Evolutionary conservation across 2,888 invertebrate genomes (phyloP), one percentile per base, ranked within the genome.

Genomic region (Papilio protenor): DNA sequence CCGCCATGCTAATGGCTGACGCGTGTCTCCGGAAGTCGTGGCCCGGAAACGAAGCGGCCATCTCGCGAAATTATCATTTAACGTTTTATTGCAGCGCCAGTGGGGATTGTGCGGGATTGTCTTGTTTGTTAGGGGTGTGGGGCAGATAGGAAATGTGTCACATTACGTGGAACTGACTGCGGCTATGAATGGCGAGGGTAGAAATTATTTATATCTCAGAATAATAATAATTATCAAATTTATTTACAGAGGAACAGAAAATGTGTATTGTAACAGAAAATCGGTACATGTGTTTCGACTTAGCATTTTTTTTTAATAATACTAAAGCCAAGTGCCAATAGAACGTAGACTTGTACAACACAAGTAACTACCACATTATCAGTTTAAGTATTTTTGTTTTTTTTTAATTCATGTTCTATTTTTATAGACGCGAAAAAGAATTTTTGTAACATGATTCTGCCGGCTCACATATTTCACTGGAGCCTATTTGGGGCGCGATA

Each of bases 1-100:
- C 88, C 87, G 89, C 89, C 90, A 89, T 91, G 90, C 92, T 94
- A 94, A 94, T 94, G 93, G 94, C 90, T 90, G 91, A 92, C 92
- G 93, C 93, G 90, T 93, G 94, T 94, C 89, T 85, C 91, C 91
- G 94, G 94, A 94, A 92, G 88, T 87, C 85, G 87, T 85, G 83
- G 85, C 81, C 87, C 89, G 92, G 93, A 92, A 91, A 89, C 89
- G 85, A 87, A 86, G 88, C 88, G 91, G 89, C 90, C 91, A 91
- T 91, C 92, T 90, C 88, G 92, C 91, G 89, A 84, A 85, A 90
- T 93, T 92, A 92, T 93, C 94, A 93, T 93, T 93, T 91, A 92
- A 88, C 90, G 90, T 92, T 93, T 92, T 93, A 92, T 91, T 91
- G 90, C 84, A 83, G 85, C 81, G 84, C 84, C 84, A 83, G 84